Percentiles rank a stretch among this genome's conserved stretches.
These are phyloP conservation scores for Tetragnatha versicolor DNA, from an alignment of 1,140 invertebrate species.

Conservation along the genomic window DNA sequence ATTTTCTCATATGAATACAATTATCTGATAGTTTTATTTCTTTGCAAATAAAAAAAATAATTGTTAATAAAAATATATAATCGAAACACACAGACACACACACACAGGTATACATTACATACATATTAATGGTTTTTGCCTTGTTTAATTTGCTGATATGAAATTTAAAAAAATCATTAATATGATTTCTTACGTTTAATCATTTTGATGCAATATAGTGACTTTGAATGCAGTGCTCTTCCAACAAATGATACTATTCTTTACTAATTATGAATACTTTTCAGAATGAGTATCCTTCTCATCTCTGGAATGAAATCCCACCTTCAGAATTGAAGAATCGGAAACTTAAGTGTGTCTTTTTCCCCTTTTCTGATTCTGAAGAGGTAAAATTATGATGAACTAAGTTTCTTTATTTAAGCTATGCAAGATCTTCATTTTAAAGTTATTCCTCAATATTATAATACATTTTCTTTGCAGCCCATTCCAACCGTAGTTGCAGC, in stretches of 20 bases:
- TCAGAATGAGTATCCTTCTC: not conserved
- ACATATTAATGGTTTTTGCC: not conserved
- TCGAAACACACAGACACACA: too few relatives aligned
- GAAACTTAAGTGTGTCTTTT: slow-evolving; percentile 58
- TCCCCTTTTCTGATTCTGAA: not conserved
- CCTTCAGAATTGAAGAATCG: slow-evolving; percentile 57
- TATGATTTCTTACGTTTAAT: not conserved
- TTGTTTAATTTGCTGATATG: not conserved
- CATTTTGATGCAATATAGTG: too few relatives aligned
- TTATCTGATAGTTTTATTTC: not conserved
- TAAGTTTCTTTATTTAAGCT: too few relatives aligned
- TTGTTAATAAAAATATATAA: slow-evolving; percentile 7
- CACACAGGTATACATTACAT: not conserved
- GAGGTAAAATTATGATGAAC: not conserved
- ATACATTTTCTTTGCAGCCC: too few relatives aligned
- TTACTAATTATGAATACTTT: not conserved
- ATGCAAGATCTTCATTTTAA: too few relatives aligned
- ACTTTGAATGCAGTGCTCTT: too few relatives aligned
- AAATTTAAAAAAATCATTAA: not conserved
- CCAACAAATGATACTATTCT: not conserved
- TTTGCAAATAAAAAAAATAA: not conserved
- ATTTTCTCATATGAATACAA: not conserved
- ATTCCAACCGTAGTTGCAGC: too few relatives aligned
- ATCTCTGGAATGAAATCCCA: slow-evolving; percentile 48
- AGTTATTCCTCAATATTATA: too few relatives aligned